Percentiles rank a stretch among this genome's conserved stretches.
These are phyloP conservation scores for Aphidius ervi DNA, from an alignment of 1,140 invertebrate genomes.

Conservation along the genomic window DNA sequence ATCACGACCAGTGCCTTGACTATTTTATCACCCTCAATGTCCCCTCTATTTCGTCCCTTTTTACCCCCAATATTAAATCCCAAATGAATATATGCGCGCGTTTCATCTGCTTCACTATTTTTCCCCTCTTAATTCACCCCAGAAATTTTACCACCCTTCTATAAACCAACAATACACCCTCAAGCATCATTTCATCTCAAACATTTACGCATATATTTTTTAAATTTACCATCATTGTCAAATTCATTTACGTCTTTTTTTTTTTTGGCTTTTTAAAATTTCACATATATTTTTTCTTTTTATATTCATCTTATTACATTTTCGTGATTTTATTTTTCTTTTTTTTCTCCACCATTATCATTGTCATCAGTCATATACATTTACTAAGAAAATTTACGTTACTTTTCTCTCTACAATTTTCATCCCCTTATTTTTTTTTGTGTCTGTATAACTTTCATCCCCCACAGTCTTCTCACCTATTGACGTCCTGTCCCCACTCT, in stretches of 20 bases:
- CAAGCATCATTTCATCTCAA: too few species aligned
- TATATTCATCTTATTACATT: neutral
- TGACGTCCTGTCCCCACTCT: constrained; percentile 22
- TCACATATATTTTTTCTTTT: neutral
- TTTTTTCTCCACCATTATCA: neutral
- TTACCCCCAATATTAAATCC: neutral
- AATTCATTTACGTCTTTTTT: neutral
- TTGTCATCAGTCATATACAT: neutral
- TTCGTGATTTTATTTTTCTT: neutral
- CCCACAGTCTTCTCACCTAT: constrained; percentile 20
- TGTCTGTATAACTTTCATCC: neutral
- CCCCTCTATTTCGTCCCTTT: constrained; percentile 6
- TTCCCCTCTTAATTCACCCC: constrained; percentile 3
- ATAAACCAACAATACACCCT: too few species aligned
- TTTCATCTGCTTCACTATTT: neutral
- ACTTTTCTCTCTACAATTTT: neutral
- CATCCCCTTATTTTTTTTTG: constrained; percentile 5
- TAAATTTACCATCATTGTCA: too few species aligned
- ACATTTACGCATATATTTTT: too few species aligned
- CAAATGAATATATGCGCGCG: constrained; percentile 8
- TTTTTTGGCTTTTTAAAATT: neutral
- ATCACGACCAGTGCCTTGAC: constrained; percentile 22
- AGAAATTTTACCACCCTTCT: too few species aligned
- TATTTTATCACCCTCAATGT: constrained; percentile 12
- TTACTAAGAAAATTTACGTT: neutral